These are phyloP conservation scores for Rhinichthys osculus DNA, from an alignment of 2,797 vertebrate genomes.

Conservation along the genomic window DNA sequence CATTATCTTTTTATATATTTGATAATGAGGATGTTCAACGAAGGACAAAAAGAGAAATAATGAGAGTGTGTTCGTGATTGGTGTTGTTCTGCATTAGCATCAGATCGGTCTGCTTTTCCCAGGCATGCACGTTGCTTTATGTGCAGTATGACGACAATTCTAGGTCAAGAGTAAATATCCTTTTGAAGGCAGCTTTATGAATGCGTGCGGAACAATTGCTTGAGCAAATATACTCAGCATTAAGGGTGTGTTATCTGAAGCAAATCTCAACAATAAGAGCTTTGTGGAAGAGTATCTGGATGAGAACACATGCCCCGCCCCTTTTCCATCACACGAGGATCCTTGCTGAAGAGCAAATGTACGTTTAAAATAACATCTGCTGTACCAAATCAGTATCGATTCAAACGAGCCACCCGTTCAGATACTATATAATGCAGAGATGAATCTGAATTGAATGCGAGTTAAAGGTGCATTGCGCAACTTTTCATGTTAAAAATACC, in stretches of 20 bases:
- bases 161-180: constrained; percentile 32
- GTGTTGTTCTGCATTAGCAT: constrained; percentile 20
- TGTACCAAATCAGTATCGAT: background rate
- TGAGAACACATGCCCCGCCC: background rate
- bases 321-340: background rate
- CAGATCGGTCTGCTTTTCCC: constrained; percentile 15
- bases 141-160: constrained; percentile 13
- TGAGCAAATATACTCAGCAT: constrained; percentile 28
- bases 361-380: background rate
- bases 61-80: background rate
- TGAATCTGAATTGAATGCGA: background rate
- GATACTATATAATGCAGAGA: background rate
- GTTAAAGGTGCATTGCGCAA: too few relatives aligned
- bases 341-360: background rate
- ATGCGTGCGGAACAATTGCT: background rate
- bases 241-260: constrained; percentile 30
- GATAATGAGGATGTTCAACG: background rate
- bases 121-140: background rate
- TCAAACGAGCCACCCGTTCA: background rate
- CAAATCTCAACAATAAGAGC: constrained; percentile 11
- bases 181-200: background rate
- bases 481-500: too few relatives aligned
- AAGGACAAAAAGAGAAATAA: constrained; percentile 1
- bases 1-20: background rate
- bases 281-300: background rate